A percentile compares a stretch with the other conserved stretches of the same genome.
Conservation (phyloP, 2,113 vertebrate genomes). For the Dromaius novaehollandiae region DNA sequence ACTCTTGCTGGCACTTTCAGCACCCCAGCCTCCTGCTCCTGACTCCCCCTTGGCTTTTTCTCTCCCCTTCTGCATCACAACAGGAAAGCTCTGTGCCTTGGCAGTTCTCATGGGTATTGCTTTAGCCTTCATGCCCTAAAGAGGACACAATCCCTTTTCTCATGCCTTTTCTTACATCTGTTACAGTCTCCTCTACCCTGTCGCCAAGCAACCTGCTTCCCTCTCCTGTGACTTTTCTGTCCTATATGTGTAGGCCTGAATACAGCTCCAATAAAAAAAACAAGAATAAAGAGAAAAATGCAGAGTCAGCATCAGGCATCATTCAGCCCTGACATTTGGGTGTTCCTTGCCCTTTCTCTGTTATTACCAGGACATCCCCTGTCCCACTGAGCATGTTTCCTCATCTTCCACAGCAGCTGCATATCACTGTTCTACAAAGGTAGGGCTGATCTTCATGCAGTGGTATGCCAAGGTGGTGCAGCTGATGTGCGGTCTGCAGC, state of each 20-base stretch:
- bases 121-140: background rate
- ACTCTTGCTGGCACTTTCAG: background rate
- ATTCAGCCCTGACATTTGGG: background rate
- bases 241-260: background rate
- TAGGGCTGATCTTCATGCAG: fast-evolving
- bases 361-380: background rate
- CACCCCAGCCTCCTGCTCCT: background rate
- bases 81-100: background rate
- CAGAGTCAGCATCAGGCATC: background rate
- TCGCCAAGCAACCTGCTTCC: background rate
- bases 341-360: background rate
- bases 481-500: fast-evolving
- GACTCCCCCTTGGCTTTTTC: fast-evolving
- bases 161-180: background rate
- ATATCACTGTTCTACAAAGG: background rate
- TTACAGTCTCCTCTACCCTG: background rate
- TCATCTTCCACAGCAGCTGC: background rate
- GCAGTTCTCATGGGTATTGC: background rate
- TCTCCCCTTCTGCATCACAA: background rate
- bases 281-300: background rate
- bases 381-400: background rate
- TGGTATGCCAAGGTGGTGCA: fast-evolving
- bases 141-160: background rate
- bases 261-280: background rate
- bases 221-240: background rate